A percentile compares a stretch with the other conserved stretches of the same genome.
Conservation (phyloP, 2,888 invertebrate species). For the Saturnia japonica region DNA sequence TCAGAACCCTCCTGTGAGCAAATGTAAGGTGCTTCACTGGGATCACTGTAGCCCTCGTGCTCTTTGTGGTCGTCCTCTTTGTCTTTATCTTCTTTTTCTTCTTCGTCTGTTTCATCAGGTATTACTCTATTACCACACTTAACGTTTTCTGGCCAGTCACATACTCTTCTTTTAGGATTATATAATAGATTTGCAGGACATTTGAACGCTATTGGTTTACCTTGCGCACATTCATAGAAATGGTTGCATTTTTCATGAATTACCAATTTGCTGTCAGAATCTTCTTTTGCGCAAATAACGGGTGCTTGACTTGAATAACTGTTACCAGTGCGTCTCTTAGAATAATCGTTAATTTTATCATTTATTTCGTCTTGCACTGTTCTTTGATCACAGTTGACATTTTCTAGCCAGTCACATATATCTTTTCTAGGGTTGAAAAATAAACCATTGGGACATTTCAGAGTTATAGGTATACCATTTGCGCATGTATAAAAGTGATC, state of each 20-base stretch:
- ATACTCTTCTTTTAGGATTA: slow-evolving; percentile 4
- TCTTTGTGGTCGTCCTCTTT: neutral
- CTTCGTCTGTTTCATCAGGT: neutral
- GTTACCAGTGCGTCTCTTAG: neutral
- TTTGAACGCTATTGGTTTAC: slow-evolving; percentile 21
- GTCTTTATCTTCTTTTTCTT: neutral
- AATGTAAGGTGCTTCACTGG: neutral
- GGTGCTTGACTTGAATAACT: slow-evolving; percentile 13
- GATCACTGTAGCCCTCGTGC: neutral
- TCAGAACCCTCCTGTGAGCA: neutral
- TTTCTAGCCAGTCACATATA: slow-evolving; percentile 44
- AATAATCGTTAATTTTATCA: neutral
- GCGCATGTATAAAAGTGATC: slow-evolving; percentile 43
- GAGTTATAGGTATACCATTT: slow-evolving; percentile 32
- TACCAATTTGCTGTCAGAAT: slow-evolving; percentile 26
- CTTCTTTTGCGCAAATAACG: slow-evolving; percentile 20
- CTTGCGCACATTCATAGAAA: slow-evolving; percentile 30
- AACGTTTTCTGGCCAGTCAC: slow-evolving; percentile 22
- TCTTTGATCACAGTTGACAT: slow-evolving; percentile 44
- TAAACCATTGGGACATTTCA: slow-evolving; percentile 36
- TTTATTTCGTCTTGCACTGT: slow-evolving; percentile 23
- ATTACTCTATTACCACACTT: slow-evolving; percentile 18
- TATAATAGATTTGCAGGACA: slow-evolving; percentile 27
- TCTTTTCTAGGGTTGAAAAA: slow-evolving; percentile 39
- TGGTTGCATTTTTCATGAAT: slow-evolving; percentile 33